Percentiles rank a stretch among this genome's conserved stretches.
These are phyloP conservation scores for Bursaphelenchus mucronatus DNA, from an alignment of 1,140 invertebrate species.

Conservation along the genomic window DNA sequence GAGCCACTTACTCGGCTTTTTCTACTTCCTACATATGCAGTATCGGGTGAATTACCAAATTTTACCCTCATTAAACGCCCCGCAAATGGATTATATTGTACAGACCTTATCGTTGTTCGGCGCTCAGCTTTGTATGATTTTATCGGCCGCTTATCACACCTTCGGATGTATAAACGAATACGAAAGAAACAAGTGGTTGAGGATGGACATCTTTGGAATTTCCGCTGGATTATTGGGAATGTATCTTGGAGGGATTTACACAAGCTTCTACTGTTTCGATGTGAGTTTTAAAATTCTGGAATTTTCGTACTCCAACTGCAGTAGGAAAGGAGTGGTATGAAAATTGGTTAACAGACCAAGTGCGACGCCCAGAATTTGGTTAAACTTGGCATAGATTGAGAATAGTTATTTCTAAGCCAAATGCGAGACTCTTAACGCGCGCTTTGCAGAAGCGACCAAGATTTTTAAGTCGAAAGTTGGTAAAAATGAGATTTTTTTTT, in stretches of 20 bases:
- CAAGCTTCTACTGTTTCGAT: constrained; percentile 89
- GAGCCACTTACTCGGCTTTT: constrained; percentile 87
- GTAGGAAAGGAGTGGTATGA: too few relatives aligned
- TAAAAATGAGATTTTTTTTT: too few relatives aligned
- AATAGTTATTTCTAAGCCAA: too few relatives aligned
- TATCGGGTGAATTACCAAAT: constrained; percentile 73
- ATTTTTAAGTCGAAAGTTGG: too few relatives aligned
- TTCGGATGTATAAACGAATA: constrained; percentile 84
- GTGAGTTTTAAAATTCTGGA: constrained; percentile 70
- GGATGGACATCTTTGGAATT: constrained; percentile 86
- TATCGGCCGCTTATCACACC: constrained; percentile 85
- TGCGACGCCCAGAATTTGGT: too few relatives aligned
- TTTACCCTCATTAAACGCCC: constrained; percentile 58
- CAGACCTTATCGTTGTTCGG: constrained; percentile 76
- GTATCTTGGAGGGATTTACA: constrained; percentile 89
- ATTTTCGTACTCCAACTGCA: too few relatives aligned
- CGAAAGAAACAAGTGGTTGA: constrained; percentile 79
- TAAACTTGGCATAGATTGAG: too few relatives aligned
- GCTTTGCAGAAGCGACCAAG: too few relatives aligned
- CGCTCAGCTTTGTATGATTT: constrained; percentile 86
- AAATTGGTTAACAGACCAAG: too few relatives aligned
- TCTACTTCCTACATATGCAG: constrained; percentile 77
- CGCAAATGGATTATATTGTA: constrained; percentile 72
- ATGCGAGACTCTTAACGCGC: too few relatives aligned
- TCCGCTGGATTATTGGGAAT: constrained; percentile 84